Percentiles rank a stretch among this genome's conserved stretches.
phyloP scores from a whole-genome alignment of 2,888 invertebrate genomes.

The Lamellibrachia satsuma region DNA sequence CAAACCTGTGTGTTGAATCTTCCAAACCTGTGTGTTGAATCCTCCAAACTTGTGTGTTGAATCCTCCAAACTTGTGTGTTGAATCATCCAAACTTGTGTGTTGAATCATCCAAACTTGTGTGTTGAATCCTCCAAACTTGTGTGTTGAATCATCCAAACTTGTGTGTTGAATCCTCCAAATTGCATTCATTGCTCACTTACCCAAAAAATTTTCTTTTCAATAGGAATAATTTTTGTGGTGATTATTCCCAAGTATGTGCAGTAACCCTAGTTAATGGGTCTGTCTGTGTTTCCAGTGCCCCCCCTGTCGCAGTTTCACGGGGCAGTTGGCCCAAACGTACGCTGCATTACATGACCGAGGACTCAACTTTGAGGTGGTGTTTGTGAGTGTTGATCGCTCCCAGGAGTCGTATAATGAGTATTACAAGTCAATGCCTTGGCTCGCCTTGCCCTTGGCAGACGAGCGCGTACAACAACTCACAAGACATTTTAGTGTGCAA shows the following conservation, averaged over 20 bases:
- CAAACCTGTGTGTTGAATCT: too few relatives aligned
- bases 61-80: too few relatives aligned
- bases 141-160: too few relatives aligned
- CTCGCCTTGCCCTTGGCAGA: conserved; percentile 76
- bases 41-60: too few relatives aligned
- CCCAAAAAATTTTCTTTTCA: too few relatives aligned
- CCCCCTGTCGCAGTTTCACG: conserved; percentile 85
- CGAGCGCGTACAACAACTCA: conserved; percentile 76
- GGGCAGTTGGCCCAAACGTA: conserved; percentile 81
- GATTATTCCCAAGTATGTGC: background rate
- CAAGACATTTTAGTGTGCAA: conserved; percentile 79
- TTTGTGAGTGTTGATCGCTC: conserved; percentile 88
- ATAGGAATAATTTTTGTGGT: too few relatives aligned
- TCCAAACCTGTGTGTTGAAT: too few relatives aligned
- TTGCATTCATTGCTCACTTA: too few relatives aligned
- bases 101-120: too few relatives aligned
- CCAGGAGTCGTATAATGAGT: conserved; percentile 80
- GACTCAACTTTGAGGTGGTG: conserved; percentile 79
- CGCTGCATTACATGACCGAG: conserved; percentile 75
- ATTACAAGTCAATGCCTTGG: conserved; percentile 81
- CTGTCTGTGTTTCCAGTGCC: conserved; percentile 74
- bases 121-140: too few relatives aligned
- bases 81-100: too few relatives aligned
- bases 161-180: too few relatives aligned
- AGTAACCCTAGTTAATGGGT: background rate